These are phyloP conservation scores for Fregetta grallaria DNA, from an alignment of 2,113 vertebrate genomes.

Conservation along the genomic window DNA sequence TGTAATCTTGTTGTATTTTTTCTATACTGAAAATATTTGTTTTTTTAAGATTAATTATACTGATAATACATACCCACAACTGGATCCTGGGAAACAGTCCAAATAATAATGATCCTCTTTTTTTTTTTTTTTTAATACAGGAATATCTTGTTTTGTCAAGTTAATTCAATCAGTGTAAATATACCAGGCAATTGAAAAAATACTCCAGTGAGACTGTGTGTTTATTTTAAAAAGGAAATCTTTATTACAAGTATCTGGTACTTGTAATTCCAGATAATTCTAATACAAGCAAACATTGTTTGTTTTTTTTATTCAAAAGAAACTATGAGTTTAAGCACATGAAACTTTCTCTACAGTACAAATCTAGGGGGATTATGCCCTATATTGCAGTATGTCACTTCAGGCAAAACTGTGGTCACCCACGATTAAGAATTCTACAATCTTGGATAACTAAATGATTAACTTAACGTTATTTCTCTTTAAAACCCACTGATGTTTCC, in stretches of 20 bases:
- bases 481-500: background rate
- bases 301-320: background rate
- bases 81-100: background rate
- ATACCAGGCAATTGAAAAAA: background rate
- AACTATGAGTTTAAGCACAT: background rate
- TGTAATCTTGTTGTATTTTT: background rate
- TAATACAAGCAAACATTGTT: background rate
- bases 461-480: background rate
- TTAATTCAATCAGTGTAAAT: background rate
- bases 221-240: background rate
- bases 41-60: background rate
- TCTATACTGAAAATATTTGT: background rate
- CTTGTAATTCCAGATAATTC: conserved; percentile 1
- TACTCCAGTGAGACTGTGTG: background rate
- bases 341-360: background rate
- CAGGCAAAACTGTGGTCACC: background rate
- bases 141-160: background rate
- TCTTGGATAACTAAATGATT: background rate
- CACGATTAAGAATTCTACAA: background rate
- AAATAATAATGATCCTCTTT: background rate
- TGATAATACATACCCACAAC: background rate
- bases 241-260: conserved; percentile 7
- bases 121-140: background rate
- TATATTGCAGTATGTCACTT: background rate
- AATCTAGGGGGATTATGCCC: background rate